These are phyloP conservation scores for Trogon surrucura DNA, from an alignment of 2,113 vertebrate species.

Conservation along the genomic window DNA sequence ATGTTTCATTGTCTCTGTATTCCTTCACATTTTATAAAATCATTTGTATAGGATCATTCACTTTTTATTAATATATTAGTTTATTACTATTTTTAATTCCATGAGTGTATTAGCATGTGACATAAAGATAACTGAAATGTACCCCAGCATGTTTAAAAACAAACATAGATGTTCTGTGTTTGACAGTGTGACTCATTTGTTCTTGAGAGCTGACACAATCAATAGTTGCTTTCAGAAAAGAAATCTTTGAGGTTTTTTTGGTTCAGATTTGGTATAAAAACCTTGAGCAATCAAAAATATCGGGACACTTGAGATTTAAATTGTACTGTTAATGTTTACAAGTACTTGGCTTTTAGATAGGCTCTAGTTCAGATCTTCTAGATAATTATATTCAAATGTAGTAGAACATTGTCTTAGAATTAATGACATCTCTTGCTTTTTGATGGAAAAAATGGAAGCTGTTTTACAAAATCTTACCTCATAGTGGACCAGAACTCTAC, in stretches of 20 bases:
- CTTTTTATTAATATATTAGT: background rate
- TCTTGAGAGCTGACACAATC: background rate
- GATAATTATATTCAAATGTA: background rate
- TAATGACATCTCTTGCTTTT: background rate
- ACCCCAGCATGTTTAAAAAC: background rate
- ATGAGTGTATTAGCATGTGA: background rate
- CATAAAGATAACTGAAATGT: background rate
- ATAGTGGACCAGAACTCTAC: background rate
- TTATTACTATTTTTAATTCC: background rate
- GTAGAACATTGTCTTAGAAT: background rate
- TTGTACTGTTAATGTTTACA: background rate
- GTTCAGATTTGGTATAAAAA: background rate
- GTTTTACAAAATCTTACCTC: background rate
- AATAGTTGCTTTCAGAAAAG: background rate
- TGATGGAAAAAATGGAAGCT: background rate
- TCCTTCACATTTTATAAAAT: conserved; percentile 57
- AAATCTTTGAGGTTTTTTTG: background rate
- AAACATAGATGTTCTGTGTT: background rate
- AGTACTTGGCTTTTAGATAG: background rate
- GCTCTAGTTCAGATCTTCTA: background rate
- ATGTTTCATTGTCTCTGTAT: conserved; percentile 50
- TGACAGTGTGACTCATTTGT: background rate
- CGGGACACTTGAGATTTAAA: background rate
- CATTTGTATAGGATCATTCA: background rate
- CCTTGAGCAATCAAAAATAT: background rate